A percentile compares a stretch with the other conserved stretches of the same genome.
Evolutionary conservation across 2,797 vertebrate genomes (phyloP).

Genomic region (Tokudaia tokunoshimensis): DNA sequence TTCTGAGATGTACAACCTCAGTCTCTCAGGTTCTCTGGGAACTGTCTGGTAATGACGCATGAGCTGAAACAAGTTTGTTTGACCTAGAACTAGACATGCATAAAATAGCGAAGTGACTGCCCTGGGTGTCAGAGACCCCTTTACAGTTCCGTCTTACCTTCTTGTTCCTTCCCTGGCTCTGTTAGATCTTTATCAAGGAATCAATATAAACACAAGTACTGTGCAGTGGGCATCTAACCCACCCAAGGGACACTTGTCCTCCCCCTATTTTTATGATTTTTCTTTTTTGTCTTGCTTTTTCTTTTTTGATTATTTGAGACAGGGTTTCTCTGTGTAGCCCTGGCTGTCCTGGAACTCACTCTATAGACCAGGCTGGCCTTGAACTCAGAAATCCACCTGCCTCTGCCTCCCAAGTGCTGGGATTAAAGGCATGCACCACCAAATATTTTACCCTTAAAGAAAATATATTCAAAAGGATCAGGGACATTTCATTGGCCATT

Average conservation of each 20-base stretch:
- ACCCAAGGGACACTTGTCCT: constrained; percentile 4
- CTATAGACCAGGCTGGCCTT: no score
- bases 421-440: no score
- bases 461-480: constrained; percentile 35
- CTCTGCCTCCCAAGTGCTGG: no score
- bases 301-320: no score
- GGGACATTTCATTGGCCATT: not conserved
- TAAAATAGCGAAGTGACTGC: constrained; percentile 40
- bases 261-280: not conserved
- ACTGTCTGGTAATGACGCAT: not conserved
- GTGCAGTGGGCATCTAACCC: not conserved
- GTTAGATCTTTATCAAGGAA: not conserved
- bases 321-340: no score
- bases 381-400: no score
- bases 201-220: not conserved
- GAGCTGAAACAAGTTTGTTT: constrained; percentile 39
- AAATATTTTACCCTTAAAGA: constrained; percentile 21
- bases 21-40: not conserved
- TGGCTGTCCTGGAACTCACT: no score
- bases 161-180: not conserved
- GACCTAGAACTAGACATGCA: constrained; percentile 3
- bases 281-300: not conserved
- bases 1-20: constrained; percentile 13
- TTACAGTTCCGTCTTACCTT: not conserved
- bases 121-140: not conserved